phyloP scores from a whole-genome alignment of 2,888 invertebrate species.

The Neoaliturus tenellus region DNA sequence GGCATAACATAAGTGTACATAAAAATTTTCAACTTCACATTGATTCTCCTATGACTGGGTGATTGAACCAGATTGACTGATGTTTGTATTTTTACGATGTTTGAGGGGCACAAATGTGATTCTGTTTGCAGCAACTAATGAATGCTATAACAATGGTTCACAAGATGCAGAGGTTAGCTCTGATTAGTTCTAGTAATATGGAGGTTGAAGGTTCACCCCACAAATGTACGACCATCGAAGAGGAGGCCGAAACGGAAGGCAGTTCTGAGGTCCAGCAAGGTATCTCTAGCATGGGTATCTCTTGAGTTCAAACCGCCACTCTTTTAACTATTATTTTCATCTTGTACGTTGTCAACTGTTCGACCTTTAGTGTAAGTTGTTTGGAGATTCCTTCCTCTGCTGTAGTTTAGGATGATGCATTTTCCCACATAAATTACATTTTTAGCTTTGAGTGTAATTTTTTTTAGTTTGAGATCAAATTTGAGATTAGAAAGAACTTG shows the following conservation, averaged over 20 bases:
- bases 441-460: no score
- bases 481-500: no score
- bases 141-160: slow-evolving; percentile 73
- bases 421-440: no score
- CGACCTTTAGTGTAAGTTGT: not conserved
- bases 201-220: slow-evolving; percentile 69
- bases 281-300: not conserved
- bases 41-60: no score
- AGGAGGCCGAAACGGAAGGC: slow-evolving; percentile 69
- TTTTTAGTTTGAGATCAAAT: no score
- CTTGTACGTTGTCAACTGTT: slow-evolving; percentile 4
- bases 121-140: slow-evolving; percentile 72
- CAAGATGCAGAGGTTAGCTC: slow-evolving; percentile 97
- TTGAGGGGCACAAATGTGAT: not conserved
- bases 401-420: not conserved
- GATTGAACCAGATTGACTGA: not conserved
- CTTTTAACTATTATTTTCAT: not conserved
- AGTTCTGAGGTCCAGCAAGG: slow-evolving; percentile 60
- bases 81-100: not conserved
- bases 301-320: not conserved
- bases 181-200: slow-evolving; percentile 78
- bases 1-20: no score
- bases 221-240: slow-evolving; percentile 70
- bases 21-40: no score
- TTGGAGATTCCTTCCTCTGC: not conserved